Evolutionary conservation across 2,113 vertebrate genomes (phyloP).

Genomic region (Ondatra zibethicus): DNA sequence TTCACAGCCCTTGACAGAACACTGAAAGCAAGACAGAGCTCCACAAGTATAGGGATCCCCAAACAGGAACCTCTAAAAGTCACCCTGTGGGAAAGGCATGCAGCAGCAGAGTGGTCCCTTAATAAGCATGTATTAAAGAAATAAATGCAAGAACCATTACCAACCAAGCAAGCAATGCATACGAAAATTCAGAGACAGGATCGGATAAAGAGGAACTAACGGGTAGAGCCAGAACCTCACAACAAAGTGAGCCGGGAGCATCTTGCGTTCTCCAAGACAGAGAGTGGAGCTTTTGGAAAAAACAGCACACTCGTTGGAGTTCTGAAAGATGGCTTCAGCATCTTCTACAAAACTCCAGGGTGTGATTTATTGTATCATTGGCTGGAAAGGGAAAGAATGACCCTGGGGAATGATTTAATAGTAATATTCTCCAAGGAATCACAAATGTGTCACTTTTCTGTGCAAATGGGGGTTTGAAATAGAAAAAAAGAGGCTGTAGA

Average conservation of each 20-base stretch:
- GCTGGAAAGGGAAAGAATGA: slow-evolving; percentile 6
- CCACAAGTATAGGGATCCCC: background rate
- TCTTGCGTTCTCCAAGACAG: background rate
- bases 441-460: slow-evolving; percentile 33
- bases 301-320: background rate
- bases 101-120: background rate
- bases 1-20: background rate
- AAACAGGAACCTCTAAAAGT: background rate
- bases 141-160: background rate
- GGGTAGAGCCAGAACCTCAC: background rate
- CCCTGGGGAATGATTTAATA: slow-evolving; percentile 52
- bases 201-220: background rate
- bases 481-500: background rate
- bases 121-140: slow-evolving; percentile 29
- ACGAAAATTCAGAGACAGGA: background rate
- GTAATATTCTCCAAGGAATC: slow-evolving; percentile 30
- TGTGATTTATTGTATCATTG: slow-evolving; percentile 51
- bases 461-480: slow-evolving; percentile 48
- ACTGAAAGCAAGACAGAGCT: background rate
- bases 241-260: background rate
- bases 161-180: background rate
- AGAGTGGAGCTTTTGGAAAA: slow-evolving; percentile 18
- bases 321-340: background rate
- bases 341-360: background rate
- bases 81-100: background rate